phyloP scores from a whole-genome alignment of 2,888 invertebrate genomes.

The Leucoptera coffeella region DNA sequence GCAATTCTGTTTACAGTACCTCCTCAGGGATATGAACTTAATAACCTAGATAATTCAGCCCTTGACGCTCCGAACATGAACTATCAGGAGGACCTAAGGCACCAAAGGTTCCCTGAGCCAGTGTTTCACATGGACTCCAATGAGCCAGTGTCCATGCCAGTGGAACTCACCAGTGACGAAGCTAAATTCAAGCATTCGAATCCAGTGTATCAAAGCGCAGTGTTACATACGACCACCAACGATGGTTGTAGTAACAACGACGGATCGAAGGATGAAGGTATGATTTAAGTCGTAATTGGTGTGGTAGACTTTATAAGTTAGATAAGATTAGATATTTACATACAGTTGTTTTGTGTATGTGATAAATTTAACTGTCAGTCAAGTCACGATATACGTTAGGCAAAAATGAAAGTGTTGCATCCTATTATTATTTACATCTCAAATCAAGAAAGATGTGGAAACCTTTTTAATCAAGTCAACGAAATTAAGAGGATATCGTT shows the following conservation, averaged over 20 bases:
- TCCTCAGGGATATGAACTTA: conserved; percentile 60
- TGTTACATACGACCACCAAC: conserved; percentile 49
- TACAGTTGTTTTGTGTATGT: no score
- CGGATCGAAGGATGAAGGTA: conserved; percentile 38
- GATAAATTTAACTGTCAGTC: no score
- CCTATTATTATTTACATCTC: no score
- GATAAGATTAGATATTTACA: no score
- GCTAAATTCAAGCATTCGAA: conserved; percentile 64
- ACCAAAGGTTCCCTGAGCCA: conserved; percentile 26
- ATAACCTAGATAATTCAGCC: conserved; percentile 60
- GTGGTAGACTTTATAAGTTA: no score
- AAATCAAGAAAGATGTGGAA: no score
- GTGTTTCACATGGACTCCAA: conserved; percentile 49
- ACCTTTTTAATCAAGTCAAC: no score
- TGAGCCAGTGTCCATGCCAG: conserved; percentile 41
- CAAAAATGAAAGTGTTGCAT: no score
- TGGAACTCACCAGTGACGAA: conserved; percentile 28
- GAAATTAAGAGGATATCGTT: no score
- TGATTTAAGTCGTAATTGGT: no score
- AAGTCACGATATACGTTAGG: no score
- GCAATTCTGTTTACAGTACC: conserved; percentile 42
- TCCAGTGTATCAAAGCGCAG: conserved; percentile 71
- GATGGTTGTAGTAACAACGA: conserved; percentile 19
- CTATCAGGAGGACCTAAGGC: conserved; percentile 50
- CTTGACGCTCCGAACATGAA: conserved; percentile 55